phyloP scores from a whole-genome alignment of 2,888 invertebrate species.

The Anthrax anthrax region DNA sequence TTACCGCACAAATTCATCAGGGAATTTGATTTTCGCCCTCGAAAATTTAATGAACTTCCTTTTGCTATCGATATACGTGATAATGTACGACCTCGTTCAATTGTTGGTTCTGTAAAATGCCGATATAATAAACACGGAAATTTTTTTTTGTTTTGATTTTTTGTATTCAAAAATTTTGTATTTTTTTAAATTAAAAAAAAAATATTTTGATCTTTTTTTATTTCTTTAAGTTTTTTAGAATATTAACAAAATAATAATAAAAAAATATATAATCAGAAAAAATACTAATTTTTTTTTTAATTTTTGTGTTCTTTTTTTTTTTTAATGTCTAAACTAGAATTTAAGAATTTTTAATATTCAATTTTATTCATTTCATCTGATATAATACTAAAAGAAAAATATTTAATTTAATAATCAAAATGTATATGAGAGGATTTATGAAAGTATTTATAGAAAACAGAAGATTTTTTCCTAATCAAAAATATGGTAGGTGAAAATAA shows the following conservation, averaged over 20 bases:
- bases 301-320: too few species aligned
- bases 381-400: too few species aligned
- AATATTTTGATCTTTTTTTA: slow-evolving; percentile 3
- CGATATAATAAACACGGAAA: slow-evolving; percentile 1
- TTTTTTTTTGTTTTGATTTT: background rate
- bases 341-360: too few species aligned
- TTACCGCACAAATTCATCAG: slow-evolving; percentile 94
- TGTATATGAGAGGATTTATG: too few species aligned
- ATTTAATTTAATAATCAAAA: too few species aligned
- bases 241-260: background rate
- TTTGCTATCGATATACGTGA: slow-evolving; percentile 62
- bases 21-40: slow-evolving; percentile 85
- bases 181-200: background rate
- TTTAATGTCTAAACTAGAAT: too few species aligned
- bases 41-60: slow-evolving; percentile 72
- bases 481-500: too few species aligned
- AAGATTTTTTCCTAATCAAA: too few species aligned
- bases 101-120: slow-evolving; percentile 35
- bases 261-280: too few species aligned
- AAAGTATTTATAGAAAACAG: too few species aligned
- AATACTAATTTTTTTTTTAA: too few species aligned
- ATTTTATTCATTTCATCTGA: too few species aligned
- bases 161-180: slow-evolving; percentile 3
- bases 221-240: slow-evolving; percentile 6
- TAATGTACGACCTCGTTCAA: slow-evolving; percentile 43